Evolutionary conservation across 2,888 invertebrate species (phyloP).

Genomic region (Selenia dentaria): DNA sequence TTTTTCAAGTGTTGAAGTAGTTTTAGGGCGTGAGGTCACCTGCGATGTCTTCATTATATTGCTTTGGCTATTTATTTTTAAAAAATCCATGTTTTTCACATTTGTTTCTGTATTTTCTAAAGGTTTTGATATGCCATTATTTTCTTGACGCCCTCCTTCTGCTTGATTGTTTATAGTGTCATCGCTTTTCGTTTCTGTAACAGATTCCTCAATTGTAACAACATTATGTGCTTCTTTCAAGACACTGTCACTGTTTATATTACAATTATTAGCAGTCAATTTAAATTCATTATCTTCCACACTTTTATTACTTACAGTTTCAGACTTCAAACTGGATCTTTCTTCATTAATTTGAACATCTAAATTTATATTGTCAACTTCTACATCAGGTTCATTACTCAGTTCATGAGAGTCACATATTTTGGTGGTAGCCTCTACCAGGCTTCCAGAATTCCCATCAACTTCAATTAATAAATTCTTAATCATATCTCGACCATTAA

Average conservation of each 20-base stretch:
- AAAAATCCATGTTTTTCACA: conserved; percentile 2
- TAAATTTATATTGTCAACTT: conserved; percentile 3
- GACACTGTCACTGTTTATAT: conserved; percentile 5
- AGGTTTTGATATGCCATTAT: neutral
- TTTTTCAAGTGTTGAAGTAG: conserved; percentile 23
- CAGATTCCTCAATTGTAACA: conserved; percentile 24
- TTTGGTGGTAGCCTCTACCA: neutral
- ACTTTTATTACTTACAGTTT: conserved; percentile 22
- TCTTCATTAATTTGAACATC: neutral
- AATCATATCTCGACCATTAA: too few species aligned
- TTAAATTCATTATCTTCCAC: conserved; percentile 8
- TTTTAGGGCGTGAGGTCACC: too few species aligned
- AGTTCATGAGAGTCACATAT: neutral
- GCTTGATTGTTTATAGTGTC: conserved; percentile 15
- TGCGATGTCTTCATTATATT: too few species aligned
- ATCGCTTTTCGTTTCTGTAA: conserved; percentile 28
- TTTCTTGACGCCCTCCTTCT: conserved; percentile 6
- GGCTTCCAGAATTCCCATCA: neutral
- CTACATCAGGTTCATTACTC: neutral
- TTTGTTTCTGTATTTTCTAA: neutral
- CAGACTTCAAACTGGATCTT: neutral
- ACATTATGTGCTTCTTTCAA: conserved; percentile 16
- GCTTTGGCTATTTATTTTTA: neutral
- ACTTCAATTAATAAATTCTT: too few species aligned
- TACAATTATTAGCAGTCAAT: conserved; percentile 5